Evolutionary conservation across 2,888 invertebrate genomes (phyloP).

Genomic region (Mythimna loreyi): DNA sequence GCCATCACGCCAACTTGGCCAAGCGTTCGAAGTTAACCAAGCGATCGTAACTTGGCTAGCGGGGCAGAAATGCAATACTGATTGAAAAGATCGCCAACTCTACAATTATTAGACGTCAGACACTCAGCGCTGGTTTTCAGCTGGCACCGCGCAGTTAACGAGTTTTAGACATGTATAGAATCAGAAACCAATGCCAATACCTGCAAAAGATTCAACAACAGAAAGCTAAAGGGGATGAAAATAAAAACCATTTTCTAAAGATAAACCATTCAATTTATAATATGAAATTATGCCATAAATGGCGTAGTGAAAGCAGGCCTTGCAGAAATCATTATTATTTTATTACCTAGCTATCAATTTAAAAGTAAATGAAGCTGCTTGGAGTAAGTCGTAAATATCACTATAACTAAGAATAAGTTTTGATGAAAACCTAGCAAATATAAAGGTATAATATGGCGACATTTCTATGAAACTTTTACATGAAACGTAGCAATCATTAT

Average conservation of each 20-base stretch:
- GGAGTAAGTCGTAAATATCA: slow-evolving; percentile 37
- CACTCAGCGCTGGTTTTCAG: no score
- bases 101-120: no score
- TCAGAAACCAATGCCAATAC: neutral
- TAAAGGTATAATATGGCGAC: slow-evolving; percentile 10
- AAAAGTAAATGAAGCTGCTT: slow-evolving; percentile 52
- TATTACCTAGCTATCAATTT: slow-evolving; percentile 68
- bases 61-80: no score
- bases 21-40: no score
- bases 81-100: no score
- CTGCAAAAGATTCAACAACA: slow-evolving; percentile 5
- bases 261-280: slow-evolving; percentile 7
- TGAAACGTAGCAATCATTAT: slow-evolving; percentile 27
- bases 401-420: slow-evolving; percentile 32
- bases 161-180: neutral
- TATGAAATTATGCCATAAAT: slow-evolving; percentile 23
- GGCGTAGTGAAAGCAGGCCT: slow-evolving; percentile 51
- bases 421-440: slow-evolving; percentile 27
- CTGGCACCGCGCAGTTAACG: neutral
- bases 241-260: neutral
- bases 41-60: no score
- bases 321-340: slow-evolving; percentile 70
- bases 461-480: slow-evolving; percentile 14
- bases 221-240: neutral
- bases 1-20: no score